Percentiles rank a stretch among this genome's conserved stretches.
phyloP scores from a whole-genome alignment of 2,113 vertebrate species.

The Psettodes erumei region DNA sequence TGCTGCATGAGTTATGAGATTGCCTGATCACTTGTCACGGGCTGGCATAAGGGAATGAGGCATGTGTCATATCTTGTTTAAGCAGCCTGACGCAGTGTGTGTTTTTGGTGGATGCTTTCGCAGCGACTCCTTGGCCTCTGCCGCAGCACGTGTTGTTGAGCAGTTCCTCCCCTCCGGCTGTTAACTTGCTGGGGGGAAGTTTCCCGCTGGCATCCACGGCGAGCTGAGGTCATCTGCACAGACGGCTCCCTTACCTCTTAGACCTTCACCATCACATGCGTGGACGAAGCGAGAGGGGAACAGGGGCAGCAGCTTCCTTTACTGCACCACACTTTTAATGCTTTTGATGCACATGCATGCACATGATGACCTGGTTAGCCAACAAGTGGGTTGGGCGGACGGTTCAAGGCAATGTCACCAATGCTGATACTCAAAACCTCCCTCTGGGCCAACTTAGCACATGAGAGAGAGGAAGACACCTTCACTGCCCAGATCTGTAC shows the following conservation, averaged over 20 bases:
- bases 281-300: too few species aligned
- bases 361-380: too few species aligned
- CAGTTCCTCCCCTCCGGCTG: constrained; percentile 62
- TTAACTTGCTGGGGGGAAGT: constrained; percentile 49
- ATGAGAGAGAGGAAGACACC: too few species aligned
- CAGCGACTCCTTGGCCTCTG: constrained; percentile 56
- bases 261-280: background rate
- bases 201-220: constrained; percentile 41
- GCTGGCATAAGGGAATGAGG: constrained; percentile 65
- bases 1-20: constrained; percentile 63
- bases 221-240: constrained; percentile 62
- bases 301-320: too few species aligned
- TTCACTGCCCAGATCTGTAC: too few species aligned
- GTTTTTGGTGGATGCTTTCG: constrained; percentile 53
- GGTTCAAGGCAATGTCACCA: too few species aligned
- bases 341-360: too few species aligned
- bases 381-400: too few species aligned
- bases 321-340: too few species aligned
- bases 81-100: constrained; percentile 50
- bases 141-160: constrained; percentile 53
- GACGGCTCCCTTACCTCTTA: constrained; percentile 41
- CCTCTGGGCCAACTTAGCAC: too few species aligned
- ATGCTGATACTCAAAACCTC: too few species aligned
- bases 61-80: constrained; percentile 76
- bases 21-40: constrained; percentile 63